phyloP scores from a whole-genome alignment of 2,888 invertebrate species.

The Gymnosoma rotundatum region DNA sequence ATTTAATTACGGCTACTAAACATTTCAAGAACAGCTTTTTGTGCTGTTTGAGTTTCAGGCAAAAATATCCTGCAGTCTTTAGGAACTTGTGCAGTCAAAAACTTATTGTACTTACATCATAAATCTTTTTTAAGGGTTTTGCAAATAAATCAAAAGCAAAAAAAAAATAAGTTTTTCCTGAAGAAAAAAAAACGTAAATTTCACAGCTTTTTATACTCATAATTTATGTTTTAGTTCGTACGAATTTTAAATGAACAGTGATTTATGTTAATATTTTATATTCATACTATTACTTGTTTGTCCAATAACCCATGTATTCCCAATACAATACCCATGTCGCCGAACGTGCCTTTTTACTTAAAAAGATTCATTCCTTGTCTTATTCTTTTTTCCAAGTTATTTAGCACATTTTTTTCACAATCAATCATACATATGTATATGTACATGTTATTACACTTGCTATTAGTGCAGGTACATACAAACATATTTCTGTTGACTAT shows the following conservation, averaged over 20 bases:
- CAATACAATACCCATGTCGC: constrained; percentile 42
- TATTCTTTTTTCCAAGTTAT: constrained; percentile 23
- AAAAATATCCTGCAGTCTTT: too few relatives aligned
- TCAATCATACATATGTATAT: constrained; percentile 4
- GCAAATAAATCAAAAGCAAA: too few relatives aligned
- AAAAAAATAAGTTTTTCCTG: too few relatives aligned
- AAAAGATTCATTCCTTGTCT: constrained; percentile 20
- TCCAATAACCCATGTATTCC: constrained; percentile 63
- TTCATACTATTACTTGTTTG: constrained; percentile 58
- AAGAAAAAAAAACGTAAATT: too few relatives aligned
- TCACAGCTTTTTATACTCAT: too few relatives aligned
- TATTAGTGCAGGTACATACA: not conserved
- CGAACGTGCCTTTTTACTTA: constrained; percentile 65
- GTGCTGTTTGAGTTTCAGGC: too few relatives aligned
- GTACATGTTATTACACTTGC: not conserved
- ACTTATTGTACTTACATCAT: too few relatives aligned
- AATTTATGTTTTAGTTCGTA: too few relatives aligned
- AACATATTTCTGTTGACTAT: not conserved
- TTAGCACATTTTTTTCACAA: constrained; percentile 55
- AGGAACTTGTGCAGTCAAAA: too few relatives aligned
- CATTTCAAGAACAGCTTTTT: too few relatives aligned
- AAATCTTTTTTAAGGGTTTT: too few relatives aligned
- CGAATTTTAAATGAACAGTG: not conserved
- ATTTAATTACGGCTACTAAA: too few relatives aligned
- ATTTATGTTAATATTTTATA: constrained; percentile 28